Conservation (phyloP, 37 sponge, comb jelly and placozoan genomes). For the Beroe forskalii region DNA sequence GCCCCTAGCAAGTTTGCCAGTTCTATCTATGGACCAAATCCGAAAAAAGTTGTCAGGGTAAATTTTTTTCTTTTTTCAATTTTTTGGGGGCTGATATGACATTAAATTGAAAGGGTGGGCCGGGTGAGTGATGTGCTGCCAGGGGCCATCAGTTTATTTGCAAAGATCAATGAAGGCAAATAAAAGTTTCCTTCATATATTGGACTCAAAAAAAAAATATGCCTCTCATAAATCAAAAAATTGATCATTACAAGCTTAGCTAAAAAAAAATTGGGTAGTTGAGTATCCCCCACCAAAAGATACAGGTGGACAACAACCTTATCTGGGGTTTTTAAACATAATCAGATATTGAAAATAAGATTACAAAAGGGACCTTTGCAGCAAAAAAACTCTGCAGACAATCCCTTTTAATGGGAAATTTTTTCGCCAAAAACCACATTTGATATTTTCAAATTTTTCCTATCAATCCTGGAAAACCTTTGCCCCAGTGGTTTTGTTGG, state of each 20-base stretch:
- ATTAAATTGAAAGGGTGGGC: too few relatives aligned
- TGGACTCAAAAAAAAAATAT: constrained; percentile 39
- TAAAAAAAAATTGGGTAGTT: constrained; percentile 39
- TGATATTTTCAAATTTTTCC: too few relatives aligned
- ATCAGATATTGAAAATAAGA: constrained; percentile 12
- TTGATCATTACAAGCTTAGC: constrained; percentile 11
- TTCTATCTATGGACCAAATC: constrained; percentile 41
- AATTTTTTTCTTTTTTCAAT: not conserved
- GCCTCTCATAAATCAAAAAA: constrained; percentile 3
- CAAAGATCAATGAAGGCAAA: constrained; percentile 47
- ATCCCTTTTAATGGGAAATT: too few relatives aligned
- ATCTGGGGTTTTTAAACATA: not conserved
- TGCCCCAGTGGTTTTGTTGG: not conserved
- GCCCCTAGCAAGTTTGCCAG: constrained; percentile 44
- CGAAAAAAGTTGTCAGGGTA: constrained; percentile 18
- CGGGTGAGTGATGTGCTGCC: too few relatives aligned
- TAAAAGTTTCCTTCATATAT: constrained; percentile 40
- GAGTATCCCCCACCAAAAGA: constrained; percentile 34
- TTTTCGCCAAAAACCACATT: too few relatives aligned
- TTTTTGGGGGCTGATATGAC: not conserved
- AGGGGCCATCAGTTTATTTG: too few relatives aligned
- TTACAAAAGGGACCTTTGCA: constrained; percentile 19
- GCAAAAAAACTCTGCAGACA: too few relatives aligned
- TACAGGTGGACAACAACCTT: not conserved
- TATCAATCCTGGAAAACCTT: not conserved